These are phyloP conservation scores for Lasioglossum leucozonium DNA, from an alignment of 2,888 invertebrate genomes.

Conservation along the genomic window DNA sequence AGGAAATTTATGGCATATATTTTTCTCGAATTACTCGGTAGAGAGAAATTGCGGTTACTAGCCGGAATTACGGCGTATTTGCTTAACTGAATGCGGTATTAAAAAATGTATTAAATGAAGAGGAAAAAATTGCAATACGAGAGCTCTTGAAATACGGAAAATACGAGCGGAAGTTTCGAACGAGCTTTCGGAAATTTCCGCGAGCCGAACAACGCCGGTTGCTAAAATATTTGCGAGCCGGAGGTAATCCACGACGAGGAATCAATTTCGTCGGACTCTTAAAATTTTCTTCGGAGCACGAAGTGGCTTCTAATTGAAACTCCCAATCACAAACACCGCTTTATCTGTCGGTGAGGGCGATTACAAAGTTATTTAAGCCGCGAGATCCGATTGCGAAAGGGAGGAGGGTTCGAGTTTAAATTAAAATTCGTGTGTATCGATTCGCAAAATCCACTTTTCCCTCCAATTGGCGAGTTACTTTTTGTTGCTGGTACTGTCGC, in stretches of 20 bases:
- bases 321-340: conserved; percentile 66
- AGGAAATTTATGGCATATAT: neutral
- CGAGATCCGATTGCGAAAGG: conserved; percentile 57
- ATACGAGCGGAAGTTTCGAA: neutral
- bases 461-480: neutral
- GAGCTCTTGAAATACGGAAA: neutral
- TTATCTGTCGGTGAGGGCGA: conserved; percentile 52
- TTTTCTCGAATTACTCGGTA: neutral
- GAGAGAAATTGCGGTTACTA: neutral
- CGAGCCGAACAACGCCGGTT: neutral
- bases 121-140: neutral
- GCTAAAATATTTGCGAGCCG: conserved; percentile 45
- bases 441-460: conserved; percentile 21
- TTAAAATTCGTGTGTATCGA: conserved; percentile 47
- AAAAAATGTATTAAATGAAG: neutral
- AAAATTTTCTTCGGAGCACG: conserved; percentile 50
- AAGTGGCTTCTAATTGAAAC: conserved; percentile 62
- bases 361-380: conserved; percentile 66
- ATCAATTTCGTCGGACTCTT: conserved; percentile 56
- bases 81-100: neutral
- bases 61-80: neutral
- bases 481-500: neutral
- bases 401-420: conserved; percentile 58
- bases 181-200: conserved; percentile 7
- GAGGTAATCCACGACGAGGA: conserved; percentile 50